Base-by-base conservation (phyloP, 2,113 vertebrate genomes). In the Semnornis frantzii region DNA sequence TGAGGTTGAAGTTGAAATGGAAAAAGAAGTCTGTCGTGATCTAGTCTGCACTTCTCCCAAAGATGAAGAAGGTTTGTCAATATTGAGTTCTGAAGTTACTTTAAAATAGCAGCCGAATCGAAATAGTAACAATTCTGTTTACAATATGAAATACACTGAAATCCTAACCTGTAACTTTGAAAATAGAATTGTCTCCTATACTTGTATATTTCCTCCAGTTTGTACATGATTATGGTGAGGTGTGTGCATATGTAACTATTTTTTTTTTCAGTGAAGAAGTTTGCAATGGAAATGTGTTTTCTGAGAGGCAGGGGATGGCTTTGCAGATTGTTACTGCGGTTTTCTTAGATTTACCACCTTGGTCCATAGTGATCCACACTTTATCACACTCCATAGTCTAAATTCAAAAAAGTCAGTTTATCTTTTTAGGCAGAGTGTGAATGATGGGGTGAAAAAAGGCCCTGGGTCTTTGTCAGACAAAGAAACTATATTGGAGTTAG, bases 1-100 rank as follows among this genome's bases (percentile, higher is more conserved):
- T 97, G 99, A 99, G 97, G 99, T 99, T 54, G 99, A 99, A 98
- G 98, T 99, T 97, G 99, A 99, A 98, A 98, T 99, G 99, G 99
- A 99, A 93, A 99, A 98, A 97, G 98, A 98, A n/a, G 98, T 99
- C 96, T 99, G 99, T 96, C 98, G 99, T 96, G 99, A 99, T 77
- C 97, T 99, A 39, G 98, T 99, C 93, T 99, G 99, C 97, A 99
- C 98, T 92, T 99, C 99, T 95, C 97, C 97, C 95, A 99, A 98
- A 98, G 99, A 99, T 73, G 99, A 99, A 98, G 99, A 99, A 98
- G 99, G 99, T 99, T 93, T 95, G 91, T 95, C 81, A 73, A 1
- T 89, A 52, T 87, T 93, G 37, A 52, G 30, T 95, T 93, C 91
- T 89, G 37, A 92, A 30, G 30, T 37, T 76, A 71, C 87, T 82